Evolutionary conservation across 2,113 vertebrate species (phyloP).

Genomic region (Lagopus muta): DNA sequence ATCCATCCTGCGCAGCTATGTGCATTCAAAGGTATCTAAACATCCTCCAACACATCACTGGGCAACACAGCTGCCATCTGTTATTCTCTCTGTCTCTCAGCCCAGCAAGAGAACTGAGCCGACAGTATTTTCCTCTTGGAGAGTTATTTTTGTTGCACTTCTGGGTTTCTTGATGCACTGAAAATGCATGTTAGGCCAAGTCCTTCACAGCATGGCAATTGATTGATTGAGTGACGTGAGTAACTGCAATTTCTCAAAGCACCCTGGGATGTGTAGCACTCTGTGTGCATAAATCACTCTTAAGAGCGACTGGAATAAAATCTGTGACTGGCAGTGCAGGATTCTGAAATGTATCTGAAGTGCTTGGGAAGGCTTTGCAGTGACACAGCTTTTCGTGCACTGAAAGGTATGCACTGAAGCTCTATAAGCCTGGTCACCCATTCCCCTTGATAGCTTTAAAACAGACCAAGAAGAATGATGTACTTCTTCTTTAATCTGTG

Average conservation of each 20-base stretch:
- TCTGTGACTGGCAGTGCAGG: background rate
- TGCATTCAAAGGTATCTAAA: background rate
- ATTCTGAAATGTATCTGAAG: background rate
- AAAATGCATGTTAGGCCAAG: background rate
- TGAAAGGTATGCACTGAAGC: rapidly evolving
- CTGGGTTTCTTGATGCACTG: background rate
- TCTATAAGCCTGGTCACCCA: background rate
- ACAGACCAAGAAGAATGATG: rapidly evolving
- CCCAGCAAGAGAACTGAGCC: rapidly evolving
- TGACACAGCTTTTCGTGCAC: background rate
- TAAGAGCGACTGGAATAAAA: background rate
- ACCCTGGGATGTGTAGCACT: background rate
- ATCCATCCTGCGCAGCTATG: background rate
- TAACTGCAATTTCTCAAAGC: background rate
- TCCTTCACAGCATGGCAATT: background rate
- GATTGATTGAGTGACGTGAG: background rate
- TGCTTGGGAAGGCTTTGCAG: background rate
- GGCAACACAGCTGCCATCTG: background rate
- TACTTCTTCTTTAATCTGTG: background rate
- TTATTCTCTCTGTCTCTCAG: background rate
- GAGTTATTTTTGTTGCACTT: background rate
- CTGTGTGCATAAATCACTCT: rapidly evolving
- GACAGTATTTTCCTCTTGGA: background rate
- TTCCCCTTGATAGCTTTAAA: background rate
- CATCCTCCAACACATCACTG: background rate